Conservation (phyloP, 2,113 vertebrate species). For the Poeciliopsis retropinna region DNA sequence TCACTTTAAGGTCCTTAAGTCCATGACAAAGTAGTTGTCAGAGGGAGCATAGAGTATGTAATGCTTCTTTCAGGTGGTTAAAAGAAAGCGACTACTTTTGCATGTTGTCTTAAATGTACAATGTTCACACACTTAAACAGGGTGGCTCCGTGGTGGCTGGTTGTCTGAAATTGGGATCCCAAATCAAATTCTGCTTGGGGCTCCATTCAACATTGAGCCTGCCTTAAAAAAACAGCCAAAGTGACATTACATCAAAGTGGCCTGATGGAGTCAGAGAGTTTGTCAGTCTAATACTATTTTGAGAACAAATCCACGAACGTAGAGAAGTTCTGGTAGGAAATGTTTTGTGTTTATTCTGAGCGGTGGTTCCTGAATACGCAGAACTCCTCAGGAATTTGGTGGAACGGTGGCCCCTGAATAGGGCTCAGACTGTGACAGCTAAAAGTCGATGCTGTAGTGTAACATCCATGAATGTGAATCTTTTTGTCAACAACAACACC, state of each 20-base stretch:
- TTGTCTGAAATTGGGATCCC: neutral
- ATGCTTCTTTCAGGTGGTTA: neutral
- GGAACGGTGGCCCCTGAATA: neutral
- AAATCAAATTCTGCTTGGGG: neutral
- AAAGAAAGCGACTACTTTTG: neutral
- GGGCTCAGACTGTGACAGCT: neutral
- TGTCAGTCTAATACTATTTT: constrained; percentile 13
- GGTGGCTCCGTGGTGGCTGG: too few relatives aligned
- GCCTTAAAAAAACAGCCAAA: constrained; percentile 7
- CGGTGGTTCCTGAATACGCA: neutral
- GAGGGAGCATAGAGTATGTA: neutral
- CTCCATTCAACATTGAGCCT: neutral
- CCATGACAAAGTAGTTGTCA: neutral
- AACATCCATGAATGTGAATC: constrained; percentile 12
- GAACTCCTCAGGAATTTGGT: constrained; percentile 10
- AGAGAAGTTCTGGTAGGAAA: constrained; percentile 1
- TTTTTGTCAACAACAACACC: constrained; percentile 32
- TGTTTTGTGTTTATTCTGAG: neutral
- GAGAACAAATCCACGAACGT: constrained; percentile 31
- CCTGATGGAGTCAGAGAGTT: neutral
- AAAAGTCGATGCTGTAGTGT: neutral
- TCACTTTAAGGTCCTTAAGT: neutral
- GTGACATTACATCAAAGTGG: constrained; percentile 4
- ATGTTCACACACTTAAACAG: too few relatives aligned
- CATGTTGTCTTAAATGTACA: too few relatives aligned